These are phyloP conservation scores for Euleptes europaea DNA, from an alignment of 2,113 vertebrate genomes.

Conservation along the genomic window DNA sequence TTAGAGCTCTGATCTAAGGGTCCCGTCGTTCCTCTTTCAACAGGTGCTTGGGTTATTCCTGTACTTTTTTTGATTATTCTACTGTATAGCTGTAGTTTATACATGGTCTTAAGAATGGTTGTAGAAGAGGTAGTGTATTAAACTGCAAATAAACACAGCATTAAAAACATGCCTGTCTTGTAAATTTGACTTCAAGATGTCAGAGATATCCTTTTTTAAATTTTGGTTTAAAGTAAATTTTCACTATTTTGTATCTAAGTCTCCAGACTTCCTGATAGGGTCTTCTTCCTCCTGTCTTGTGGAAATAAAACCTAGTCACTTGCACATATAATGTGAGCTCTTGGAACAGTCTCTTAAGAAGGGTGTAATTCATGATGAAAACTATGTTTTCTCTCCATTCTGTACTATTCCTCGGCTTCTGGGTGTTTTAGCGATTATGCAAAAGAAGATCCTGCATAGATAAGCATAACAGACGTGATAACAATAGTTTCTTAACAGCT, in stretches of 20 bases:
- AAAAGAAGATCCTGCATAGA: slow-evolving; percentile 47
- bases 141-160: too few relatives aligned
- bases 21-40: too few relatives aligned
- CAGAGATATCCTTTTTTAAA: too few relatives aligned
- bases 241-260: not conserved
- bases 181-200: not conserved
- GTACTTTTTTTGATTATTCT: too few relatives aligned
- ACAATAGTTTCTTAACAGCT: slow-evolving; percentile 51
- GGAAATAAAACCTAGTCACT: not conserved
- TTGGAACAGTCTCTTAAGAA: slow-evolving; percentile 3
- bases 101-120: too few relatives aligned
- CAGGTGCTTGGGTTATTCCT: too few relatives aligned
- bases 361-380: slow-evolving; percentile 34
- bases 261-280: slow-evolving; percentile 1
- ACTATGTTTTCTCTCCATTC: slow-evolving; percentile 32
- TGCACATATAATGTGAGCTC: slow-evolving; percentile 5
- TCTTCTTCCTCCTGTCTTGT: not conserved
- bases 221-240: not conserved
- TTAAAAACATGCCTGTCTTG: not conserved
- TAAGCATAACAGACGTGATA: slow-evolving; percentile 51
- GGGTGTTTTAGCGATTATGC: slow-evolving; percentile 29
- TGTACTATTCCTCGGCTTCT: slow-evolving; percentile 24
- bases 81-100: too few relatives aligned
- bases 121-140: too few relatives aligned
- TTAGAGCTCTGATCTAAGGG: too few relatives aligned